Conservation (phyloP, 2,797 vertebrate genomes). For the Rallus crepitans region DNA sequence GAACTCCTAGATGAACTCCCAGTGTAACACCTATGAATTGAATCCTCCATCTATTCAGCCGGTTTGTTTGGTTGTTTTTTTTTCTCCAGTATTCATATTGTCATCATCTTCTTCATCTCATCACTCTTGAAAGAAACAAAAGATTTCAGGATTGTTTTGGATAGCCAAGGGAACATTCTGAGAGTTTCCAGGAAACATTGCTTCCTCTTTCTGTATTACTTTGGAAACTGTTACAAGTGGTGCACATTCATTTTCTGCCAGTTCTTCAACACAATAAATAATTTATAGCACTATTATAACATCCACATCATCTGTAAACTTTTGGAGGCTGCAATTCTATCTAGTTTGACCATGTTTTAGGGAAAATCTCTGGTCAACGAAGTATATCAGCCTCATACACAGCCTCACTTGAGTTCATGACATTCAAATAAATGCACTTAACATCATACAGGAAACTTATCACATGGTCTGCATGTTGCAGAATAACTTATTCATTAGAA, state of each 20-base stretch:
- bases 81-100: neutral
- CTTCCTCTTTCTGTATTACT: neutral
- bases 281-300: neutral
- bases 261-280: neutral
- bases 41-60: neutral
- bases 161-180: neutral
- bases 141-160: neutral
- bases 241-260: neutral
- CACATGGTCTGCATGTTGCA: neutral
- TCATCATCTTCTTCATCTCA: neutral
- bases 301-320: neutral
- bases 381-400: neutral
- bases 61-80: neutral
- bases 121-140: neutral
- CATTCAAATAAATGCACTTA: neutral
- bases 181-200: neutral
- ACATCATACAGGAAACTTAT: neutral
- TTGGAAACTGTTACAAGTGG: neutral
- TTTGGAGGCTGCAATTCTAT: neutral
- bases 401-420: neutral
- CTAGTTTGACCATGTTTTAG: neutral
- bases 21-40: neutral
- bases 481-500: neutral
- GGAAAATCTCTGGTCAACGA: neutral
- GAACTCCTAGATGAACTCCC: neutral